A percentile compares a stretch with the other conserved stretches of the same genome.
Evolutionary conservation across 2,113 vertebrate species (phyloP).

Genomic region (Amblyornis subalaris): DNA sequence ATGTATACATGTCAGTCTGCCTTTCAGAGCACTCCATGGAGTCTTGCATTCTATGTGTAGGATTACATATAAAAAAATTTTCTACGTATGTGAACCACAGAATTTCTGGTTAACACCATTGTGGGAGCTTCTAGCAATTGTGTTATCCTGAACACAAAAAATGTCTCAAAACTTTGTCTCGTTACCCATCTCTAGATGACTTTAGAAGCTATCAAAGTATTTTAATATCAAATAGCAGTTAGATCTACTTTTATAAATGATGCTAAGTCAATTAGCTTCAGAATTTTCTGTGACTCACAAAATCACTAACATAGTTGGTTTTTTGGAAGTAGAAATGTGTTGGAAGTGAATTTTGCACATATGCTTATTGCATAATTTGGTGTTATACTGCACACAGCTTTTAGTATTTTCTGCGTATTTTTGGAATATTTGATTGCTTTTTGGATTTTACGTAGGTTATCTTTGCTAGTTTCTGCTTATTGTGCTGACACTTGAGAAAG

Average conservation of each 20-base stretch:
- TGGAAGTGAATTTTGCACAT: neutral
- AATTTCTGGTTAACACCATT: neutral
- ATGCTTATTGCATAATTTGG: neutral
- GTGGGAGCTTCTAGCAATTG: neutral
- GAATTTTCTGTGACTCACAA: neutral
- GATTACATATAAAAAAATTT: neutral
- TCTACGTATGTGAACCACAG: accelerated
- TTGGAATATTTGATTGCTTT: neutral
- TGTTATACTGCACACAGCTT: neutral
- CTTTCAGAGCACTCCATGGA: neutral
- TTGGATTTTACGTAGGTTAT: neutral
- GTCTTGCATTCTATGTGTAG: neutral
- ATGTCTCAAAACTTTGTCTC: neutral
- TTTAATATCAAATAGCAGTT: neutral
- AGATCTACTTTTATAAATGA: neutral
- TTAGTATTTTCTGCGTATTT: neutral
- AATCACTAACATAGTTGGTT: neutral
- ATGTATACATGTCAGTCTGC: neutral
- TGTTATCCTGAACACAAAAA: neutral
- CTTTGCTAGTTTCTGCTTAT: neutral
- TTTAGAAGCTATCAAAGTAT: neutral
- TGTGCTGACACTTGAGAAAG: neutral
- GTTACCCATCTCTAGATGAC: neutral
- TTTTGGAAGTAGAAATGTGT: neutral
- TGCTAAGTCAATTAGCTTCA: neutral